phyloP scores from a whole-genome alignment of 2,113 vertebrate species.

The Odocoileus hemionus region DNA sequence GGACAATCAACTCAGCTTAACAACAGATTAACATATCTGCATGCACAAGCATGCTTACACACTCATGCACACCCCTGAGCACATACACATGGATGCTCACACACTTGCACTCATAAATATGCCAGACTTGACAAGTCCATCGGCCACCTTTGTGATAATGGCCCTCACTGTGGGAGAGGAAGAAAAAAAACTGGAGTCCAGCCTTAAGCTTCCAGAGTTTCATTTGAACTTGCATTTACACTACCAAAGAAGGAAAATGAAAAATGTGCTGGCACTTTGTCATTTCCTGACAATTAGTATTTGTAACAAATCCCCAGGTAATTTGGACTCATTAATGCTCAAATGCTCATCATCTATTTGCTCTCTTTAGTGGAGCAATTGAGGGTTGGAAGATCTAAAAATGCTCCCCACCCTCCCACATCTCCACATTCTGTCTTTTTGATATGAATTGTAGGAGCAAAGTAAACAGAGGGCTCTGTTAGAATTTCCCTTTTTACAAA shows the following conservation, averaged over 20 bases:
- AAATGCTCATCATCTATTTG: conserved; percentile 58
- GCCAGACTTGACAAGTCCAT: not conserved
- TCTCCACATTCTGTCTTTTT: conserved; percentile 62
- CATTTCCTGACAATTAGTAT: conserved; percentile 41
- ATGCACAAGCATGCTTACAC: not conserved
- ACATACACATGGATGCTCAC: not conserved
- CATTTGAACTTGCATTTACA: conserved; percentile 49
- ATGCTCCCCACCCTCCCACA: not conserved
- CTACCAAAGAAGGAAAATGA: conserved; percentile 44
- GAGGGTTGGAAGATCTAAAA: conserved; percentile 54
- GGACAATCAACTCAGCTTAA: not conserved
- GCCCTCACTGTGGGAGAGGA: not conserved
- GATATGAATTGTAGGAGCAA: conserved; percentile 76
- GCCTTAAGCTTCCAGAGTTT: conserved; percentile 22
- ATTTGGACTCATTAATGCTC: conserved; percentile 54
- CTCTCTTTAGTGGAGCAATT: conserved; percentile 67
- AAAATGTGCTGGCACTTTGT: conserved; percentile 53
- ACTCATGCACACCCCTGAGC: no score
- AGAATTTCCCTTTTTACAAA: conserved; percentile 81
- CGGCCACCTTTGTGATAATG: not conserved
- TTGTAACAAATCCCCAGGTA: conserved; percentile 73
- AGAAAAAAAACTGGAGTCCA: conserved; percentile 1
- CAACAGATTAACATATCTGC: not conserved
- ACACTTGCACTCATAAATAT: not conserved
- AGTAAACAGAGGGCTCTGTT: conserved; percentile 80